Evolutionary conservation across 2,888 invertebrate species (phyloP), one percentile per base, ranked within the genome.

Genomic region (Diaperis boleti): DNA sequence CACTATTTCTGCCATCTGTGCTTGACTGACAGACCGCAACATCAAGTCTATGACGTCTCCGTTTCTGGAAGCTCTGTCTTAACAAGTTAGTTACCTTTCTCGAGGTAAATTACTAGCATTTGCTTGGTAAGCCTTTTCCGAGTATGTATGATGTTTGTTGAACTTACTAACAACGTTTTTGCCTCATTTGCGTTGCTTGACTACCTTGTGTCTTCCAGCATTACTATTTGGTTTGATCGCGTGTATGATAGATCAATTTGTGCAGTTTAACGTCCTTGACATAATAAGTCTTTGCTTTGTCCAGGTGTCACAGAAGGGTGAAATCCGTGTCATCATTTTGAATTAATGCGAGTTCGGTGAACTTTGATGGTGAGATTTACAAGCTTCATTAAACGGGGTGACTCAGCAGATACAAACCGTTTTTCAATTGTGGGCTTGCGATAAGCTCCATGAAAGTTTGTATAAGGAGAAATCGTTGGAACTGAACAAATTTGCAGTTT

Each of bases 351-450:
- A 55, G 55, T 55, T 55, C 42, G 42, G 31, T 31, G 55, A 55
- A 55, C 55, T 42, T 26, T 22, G 55, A 55, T 42, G 42, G 33
- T 20, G 42, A 55, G 55, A 55, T 55, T 55, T 55, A 41, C 42
- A 55, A 55, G 55, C 11, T 42, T 55, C 55, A 55, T 55, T 55
- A 55, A 41, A 42, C 41, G 11, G 42, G 55, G 42, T 55, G 55
- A 52, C 15, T 52, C 52, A 52, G 52, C 52, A 26, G 52, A 52
- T 39, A 39, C 39, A 52, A 39, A n/a, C n/a, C 52, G 20, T 52
- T 55, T 55, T 55, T 20, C 55, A 55, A 52, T 52, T 41, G 52
- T 29, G 14, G 37, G 50, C 50, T 39, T 52, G 13, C 15, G 35
- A 33, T 50, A 35, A 50, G 37, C 50, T 17, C 20, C 18, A 50